A percentile compares a stretch with the other conserved stretches of the same genome.
Conservation (phyloP, 2,113 vertebrate species). For the Baryphthengus martii region DNA sequence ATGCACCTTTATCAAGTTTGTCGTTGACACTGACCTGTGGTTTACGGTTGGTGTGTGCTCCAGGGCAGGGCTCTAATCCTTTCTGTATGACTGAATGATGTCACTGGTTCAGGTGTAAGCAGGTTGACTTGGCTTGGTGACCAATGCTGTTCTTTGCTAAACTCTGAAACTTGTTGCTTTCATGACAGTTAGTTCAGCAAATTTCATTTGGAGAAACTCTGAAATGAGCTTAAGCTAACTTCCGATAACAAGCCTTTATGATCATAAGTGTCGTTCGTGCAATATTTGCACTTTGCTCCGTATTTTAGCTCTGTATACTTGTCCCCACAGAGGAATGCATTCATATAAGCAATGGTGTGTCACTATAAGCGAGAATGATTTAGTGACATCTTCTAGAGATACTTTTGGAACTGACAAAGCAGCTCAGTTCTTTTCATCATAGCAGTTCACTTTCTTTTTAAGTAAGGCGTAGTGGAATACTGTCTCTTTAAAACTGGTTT, state of each 20-base stretch:
- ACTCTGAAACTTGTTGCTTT: not conserved
- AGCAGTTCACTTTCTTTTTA: not conserved
- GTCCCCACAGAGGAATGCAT: rapidly evolving
- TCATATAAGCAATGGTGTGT: not conserved
- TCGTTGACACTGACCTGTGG: not conserved
- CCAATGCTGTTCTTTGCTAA: not conserved
- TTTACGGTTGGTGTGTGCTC: not conserved
- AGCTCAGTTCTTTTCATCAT: not conserved
- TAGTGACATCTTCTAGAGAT: not conserved
- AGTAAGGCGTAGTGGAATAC: not conserved
- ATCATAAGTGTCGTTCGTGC: not conserved
- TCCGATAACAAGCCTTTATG: not conserved
- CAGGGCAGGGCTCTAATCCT: not conserved
- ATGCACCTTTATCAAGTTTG: not conserved
- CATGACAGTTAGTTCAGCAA: not conserved
- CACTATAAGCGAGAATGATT: not conserved
- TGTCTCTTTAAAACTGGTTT: not conserved
- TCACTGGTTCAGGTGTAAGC: too few relatives aligned
- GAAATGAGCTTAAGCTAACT: not conserved
- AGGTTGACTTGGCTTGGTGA: not conserved
- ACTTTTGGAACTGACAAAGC: not conserved
- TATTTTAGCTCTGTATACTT: not conserved
- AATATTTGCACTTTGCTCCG: not conserved
- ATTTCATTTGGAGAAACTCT: not conserved
- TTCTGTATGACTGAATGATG: not conserved